Evolutionary conservation across 2,797 vertebrate genomes (phyloP).

Genomic region (Bradypodion ventrale): DNA sequence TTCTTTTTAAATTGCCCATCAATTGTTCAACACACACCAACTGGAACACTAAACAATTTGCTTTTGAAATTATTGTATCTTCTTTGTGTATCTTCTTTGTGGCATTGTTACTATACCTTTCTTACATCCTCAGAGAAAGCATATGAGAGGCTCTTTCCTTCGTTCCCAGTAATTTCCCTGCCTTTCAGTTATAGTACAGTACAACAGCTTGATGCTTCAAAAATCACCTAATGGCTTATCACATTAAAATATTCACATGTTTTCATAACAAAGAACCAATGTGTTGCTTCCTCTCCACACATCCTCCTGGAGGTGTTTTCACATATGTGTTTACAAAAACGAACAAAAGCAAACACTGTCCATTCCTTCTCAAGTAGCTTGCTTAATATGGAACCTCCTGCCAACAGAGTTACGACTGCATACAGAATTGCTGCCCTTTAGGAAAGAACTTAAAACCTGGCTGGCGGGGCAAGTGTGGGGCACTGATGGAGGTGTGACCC

Average conservation of each 20-base stretch:
- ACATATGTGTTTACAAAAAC: slow-evolving; percentile 27
- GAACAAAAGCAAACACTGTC: slow-evolving; percentile 24
- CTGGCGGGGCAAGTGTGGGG: no score
- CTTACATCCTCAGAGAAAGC: slow-evolving; percentile 20
- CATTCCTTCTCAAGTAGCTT: slow-evolving; percentile 45
- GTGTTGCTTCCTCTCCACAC: slow-evolving; percentile 35
- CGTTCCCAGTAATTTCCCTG: slow-evolving; percentile 21
- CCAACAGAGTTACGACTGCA: no score
- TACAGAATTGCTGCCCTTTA: no score
- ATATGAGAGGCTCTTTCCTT: slow-evolving; percentile 31
- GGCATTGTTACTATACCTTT: slow-evolving; percentile 17
- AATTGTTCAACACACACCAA: slow-evolving; percentile 19
- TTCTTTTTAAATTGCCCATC: background rate
- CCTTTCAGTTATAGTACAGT: slow-evolving; percentile 55
- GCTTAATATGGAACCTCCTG: no score
- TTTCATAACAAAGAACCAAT: slow-evolving; percentile 36
- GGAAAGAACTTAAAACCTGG: no score
- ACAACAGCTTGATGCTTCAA: slow-evolving; percentile 40
- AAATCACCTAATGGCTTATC: slow-evolving; percentile 40
- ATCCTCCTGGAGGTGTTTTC: slow-evolving; percentile 39
- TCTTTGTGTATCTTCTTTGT: slow-evolving; percentile 31
- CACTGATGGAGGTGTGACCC: no score
- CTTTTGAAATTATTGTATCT: slow-evolving; percentile 8
- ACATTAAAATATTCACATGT: slow-evolving; percentile 50
- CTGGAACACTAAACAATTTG: background rate